A percentile compares a stretch with the other conserved stretches of the same genome.
Conservation (phyloP, 1,140 invertebrate species). For the Dinothrombium tinctorium region DNA sequence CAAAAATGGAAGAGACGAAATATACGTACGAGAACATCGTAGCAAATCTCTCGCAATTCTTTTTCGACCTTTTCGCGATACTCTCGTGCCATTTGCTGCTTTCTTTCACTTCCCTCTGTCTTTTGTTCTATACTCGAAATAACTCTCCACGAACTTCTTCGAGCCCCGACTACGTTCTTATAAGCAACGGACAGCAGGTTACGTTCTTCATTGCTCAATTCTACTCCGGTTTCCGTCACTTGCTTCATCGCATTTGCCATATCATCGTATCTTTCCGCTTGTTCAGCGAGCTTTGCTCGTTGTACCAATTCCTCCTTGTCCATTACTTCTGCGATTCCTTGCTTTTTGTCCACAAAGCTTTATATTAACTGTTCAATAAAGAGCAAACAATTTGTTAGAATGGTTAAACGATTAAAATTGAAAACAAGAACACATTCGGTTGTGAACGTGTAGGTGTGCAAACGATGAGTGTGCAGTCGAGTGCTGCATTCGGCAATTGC, state of each 20-base stretch:
- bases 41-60: constrained; percentile 91
- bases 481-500: too few relatives aligned
- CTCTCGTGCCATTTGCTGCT: constrained; percentile 94
- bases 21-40: constrained; percentile 80
- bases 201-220: constrained; percentile 87
- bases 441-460: too few relatives aligned
- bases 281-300: constrained; percentile 95
- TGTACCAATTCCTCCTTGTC: constrained; percentile 97
- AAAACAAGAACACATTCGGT: too few relatives aligned
- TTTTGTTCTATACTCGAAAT: constrained; percentile 98
- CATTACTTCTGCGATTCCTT: too few relatives aligned
- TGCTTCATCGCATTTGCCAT: constrained; percentile 77
- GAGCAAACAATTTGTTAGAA: not conserved
- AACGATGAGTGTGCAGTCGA: too few relatives aligned
- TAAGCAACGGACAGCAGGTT: constrained; percentile 95
- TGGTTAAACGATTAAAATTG: too few relatives aligned
- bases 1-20: not conserved
- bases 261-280: constrained; percentile 62
- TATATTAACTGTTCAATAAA: not conserved
- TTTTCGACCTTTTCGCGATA: constrained; percentile 96
- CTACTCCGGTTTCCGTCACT: constrained; percentile 74
- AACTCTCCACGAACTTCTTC: constrained; percentile 89
- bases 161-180: constrained; percentile 95
- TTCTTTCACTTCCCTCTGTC: constrained; percentile 76
- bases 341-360: too few relatives aligned